Evolutionary conservation across 2,797 vertebrate species (phyloP), one percentile per base, ranked within the genome.

Genomic region (Phataginus tricuspis): DNA sequence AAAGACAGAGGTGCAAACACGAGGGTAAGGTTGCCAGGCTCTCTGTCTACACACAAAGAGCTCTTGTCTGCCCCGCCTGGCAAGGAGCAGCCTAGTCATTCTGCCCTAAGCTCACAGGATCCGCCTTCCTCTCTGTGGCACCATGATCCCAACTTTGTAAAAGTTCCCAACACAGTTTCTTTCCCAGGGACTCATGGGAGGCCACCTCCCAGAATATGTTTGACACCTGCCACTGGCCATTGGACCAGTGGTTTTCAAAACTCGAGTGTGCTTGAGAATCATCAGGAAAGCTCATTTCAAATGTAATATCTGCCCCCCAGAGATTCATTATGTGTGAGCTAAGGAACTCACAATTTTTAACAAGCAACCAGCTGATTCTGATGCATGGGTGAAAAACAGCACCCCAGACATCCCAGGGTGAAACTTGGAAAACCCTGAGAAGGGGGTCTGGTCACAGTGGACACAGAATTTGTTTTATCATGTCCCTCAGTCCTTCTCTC

Each of bases 211-310:
- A 27, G 59, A 45, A 8, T 34, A 78, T 16, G 3, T 25, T n/a
- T 49, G 29, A 57, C n/a, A 53, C 16, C 19, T 49, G 13, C 7
- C 55, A 57, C 7, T 64, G 45, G 31, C 29, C 49, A n/a, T 19
- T 37, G n/a, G 19, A 7, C 25, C 34, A 51, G 23, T 63, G n/a
- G 5, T 37, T 93, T 80, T 86, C 74, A 88, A 88, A 64, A 25
- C 10, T 74, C 34, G 16, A 55, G 3, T 19, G 7, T n/a, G 21
- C 4, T 7, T 49, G 42, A 90, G 42, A 72, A 71, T 86, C 57
- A 77, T n/a, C 21, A 23, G 42, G 11, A 63, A 82, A 72, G 27
- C 27, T 74, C 42, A 89, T 78, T 80, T 89, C 53, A 95, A 89
- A 63, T 55, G 27, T 29, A 90, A n/a, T 27, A 37, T 79, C 7